Percentiles rank a stretch among this genome's conserved stretches.
phyloP scores from a whole-genome alignment of 1,140 invertebrate genomes.

The Drosophila ogumai region DNA sequence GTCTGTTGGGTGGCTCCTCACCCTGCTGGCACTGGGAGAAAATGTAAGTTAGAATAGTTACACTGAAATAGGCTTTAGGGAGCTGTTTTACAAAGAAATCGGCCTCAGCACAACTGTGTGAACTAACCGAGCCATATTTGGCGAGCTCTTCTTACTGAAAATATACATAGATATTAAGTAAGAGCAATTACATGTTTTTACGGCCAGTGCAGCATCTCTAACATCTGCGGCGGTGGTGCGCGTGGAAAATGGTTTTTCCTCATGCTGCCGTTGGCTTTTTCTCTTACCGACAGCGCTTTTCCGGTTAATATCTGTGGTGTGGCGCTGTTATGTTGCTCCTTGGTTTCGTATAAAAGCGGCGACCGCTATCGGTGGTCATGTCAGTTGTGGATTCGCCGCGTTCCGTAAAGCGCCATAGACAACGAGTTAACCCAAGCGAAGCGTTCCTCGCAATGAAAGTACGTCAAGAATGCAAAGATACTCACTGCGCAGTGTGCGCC shows the following conservation, averaged over 20 bases:
- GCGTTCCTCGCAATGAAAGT: slow-evolving; percentile 68
- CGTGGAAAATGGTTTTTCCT: slow-evolving; percentile 48
- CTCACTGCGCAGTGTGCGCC: slow-evolving; percentile 30
- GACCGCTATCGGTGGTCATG: slow-evolving; percentile 54
- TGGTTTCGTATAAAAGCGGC: slow-evolving; percentile 58
- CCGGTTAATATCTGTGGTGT: slow-evolving; percentile 40
- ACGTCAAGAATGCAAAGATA: slow-evolving; percentile 27
- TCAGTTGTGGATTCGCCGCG: slow-evolving; percentile 69
- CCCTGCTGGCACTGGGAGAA: slow-evolving; percentile 3
- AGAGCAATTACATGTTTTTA: not conserved
- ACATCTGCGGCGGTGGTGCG: slow-evolving; percentile 19
- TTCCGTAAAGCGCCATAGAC: slow-evolving; percentile 29
- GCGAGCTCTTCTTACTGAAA: no score
- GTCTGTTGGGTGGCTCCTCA: slow-evolving; percentile 7
- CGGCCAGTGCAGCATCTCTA: slow-evolving; percentile 16
- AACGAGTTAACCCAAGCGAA: slow-evolving; percentile 35
- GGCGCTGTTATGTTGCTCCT: slow-evolving; percentile 1
- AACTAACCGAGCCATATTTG: not conserved
- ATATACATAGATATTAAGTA: not conserved
- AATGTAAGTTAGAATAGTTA: not conserved
- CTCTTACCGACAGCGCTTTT: slow-evolving; percentile 38
- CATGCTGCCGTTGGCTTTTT: slow-evolving; percentile 25
- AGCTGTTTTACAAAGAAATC: not conserved
- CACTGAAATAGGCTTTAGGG: not conserved
- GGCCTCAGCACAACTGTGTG: not conserved